Percentiles rank a stretch among this genome's conserved stretches.
Conservation (phyloP, 2,888 invertebrate species). For the Polietes domitor region DNA sequence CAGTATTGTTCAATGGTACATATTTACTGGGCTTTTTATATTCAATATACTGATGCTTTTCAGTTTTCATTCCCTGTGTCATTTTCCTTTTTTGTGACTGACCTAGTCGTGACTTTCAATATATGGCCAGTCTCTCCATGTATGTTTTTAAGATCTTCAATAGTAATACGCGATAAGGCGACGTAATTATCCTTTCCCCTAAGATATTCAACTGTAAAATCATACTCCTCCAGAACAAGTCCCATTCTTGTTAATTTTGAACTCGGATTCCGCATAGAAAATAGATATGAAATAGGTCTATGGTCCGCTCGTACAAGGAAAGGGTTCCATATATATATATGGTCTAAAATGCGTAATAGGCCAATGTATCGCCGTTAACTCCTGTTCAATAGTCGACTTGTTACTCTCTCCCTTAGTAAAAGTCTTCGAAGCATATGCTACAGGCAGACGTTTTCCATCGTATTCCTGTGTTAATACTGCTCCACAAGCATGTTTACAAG, state of each 20-base stretch:
- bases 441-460: background rate
- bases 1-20: slow-evolving; percentile 28
- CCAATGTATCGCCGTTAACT: slow-evolving; percentile 64
- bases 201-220: background rate
- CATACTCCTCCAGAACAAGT: background rate
- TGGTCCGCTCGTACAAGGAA: background rate
- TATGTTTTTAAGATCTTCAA: background rate
- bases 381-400: slow-evolving; percentile 38
- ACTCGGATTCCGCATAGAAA: background rate
- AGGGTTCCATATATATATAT: background rate
- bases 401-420: slow-evolving; percentile 5
- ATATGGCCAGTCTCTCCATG: background rate
- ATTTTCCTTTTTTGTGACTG: background rate
- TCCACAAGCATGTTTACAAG: background rate
- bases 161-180: background rate
- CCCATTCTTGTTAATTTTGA: slow-evolving; percentile 4
- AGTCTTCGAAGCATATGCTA: background rate
- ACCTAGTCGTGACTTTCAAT: slow-evolving; percentile 35
- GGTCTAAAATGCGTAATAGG: slow-evolving; percentile 22
- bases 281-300: background rate
- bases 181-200: background rate
- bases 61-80: background rate
- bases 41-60: background rate
- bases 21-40: slow-evolving; percentile 36
- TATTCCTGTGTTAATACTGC: slow-evolving; percentile 10